Percentiles rank a stretch among this genome's conserved stretches.
phyloP scores from a whole-genome alignment of 2,797 vertebrate species.

The Rhynchotus rufescens region DNA sequence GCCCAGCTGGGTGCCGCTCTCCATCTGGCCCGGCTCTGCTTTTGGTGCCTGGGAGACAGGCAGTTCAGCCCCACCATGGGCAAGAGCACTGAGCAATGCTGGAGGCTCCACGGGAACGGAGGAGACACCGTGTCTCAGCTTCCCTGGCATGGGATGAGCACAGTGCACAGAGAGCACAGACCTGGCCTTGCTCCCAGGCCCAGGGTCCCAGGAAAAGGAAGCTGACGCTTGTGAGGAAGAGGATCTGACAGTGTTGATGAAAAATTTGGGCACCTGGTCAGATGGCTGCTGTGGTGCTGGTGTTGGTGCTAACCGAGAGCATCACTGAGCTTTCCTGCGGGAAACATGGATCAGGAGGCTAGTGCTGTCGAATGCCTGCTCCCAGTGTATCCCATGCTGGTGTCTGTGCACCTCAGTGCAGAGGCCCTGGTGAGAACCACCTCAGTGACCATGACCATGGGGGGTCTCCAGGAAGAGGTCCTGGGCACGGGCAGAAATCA shows the following conservation, averaged over 20 bases:
- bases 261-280: not conserved
- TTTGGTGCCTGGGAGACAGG: not conserved
- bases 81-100: not conserved
- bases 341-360: not conserved
- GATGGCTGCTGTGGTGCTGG: not conserved
- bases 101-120: no score
- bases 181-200: not conserved
- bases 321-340: not conserved
- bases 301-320: not conserved
- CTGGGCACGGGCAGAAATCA: slow-evolving; percentile 4
- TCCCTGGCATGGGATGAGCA: not conserved
- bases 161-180: not conserved
- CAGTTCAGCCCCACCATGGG: not conserved
- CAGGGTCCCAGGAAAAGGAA: not conserved
- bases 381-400: not conserved
- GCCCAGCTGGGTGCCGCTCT: not conserved
- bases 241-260: not conserved
- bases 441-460: not conserved
- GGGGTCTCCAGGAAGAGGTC: not conserved
- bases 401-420: not conserved
- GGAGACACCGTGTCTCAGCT: not conserved
- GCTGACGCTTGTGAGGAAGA: not conserved
- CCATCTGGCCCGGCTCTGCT: not conserved
- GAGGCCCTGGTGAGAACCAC: not conserved
- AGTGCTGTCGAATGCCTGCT: not conserved